Base-by-base conservation (phyloP, 2,888 invertebrate species). In the Shargacucullia verbasci region DNA sequence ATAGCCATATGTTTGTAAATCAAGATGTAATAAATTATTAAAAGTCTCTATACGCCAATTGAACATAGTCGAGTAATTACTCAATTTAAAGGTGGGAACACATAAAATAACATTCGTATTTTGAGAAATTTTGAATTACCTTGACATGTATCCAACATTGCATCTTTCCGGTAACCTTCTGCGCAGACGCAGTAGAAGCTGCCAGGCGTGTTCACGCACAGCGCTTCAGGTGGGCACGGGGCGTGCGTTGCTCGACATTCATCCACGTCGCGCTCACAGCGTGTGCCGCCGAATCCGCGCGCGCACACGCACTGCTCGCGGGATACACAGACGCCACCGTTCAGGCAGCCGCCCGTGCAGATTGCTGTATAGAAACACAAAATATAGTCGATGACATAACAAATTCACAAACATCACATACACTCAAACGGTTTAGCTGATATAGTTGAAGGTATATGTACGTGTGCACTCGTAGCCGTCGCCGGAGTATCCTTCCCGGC, bases 101-200 rank as follows among this genome's bases (percentile, higher is more conserved):
- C 14, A 37, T 10, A 37, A 14, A 14, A 33, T 33, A 11, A 33
- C 8, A 15, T 5, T 25, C n/a, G 12, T 27, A 12, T 14, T n/a
- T n/a, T n/a, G n/a, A n/a, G n/a, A n/a, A n/a, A n/a, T n/a, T n/a
- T n/a, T n/a, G n/a, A n/a, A n/a, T n/a, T 86, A 96, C 96, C 96
- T 93, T 95, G 94, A 81, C 97, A 96, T 70, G 95, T 94, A 89
- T 95, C 86, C 9, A 95, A 94, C 44, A 94, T 94, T 59, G 95
- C 95, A 60, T 88, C 86, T 29, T 86, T 81, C 14, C 95, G 95
- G 91, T 96, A 98, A 4, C 98, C 98, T 95, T 95, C 72, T 8
- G 96, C 95, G 89, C 98, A 98, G 77, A 97, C 96, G 90, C 98
- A 98, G 89, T 97, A 97, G 92, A 97, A 98, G 95, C 97, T 98